These are phyloP conservation scores for Scalopus aquaticus DNA, from an alignment of 2,113 vertebrate genomes.

Conservation along the genomic window DNA sequence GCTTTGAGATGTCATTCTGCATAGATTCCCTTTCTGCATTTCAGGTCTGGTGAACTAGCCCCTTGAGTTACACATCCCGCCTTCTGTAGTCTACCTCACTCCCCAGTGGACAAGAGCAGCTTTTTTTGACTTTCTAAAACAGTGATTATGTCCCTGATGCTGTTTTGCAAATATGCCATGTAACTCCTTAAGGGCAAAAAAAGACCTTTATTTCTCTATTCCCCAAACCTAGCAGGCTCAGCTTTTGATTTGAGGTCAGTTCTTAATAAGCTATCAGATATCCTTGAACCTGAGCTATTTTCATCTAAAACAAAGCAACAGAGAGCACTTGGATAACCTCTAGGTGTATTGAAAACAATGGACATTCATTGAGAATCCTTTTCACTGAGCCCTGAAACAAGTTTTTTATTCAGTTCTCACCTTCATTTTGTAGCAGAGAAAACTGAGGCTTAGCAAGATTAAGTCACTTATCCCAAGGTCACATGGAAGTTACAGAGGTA, in stretches of 20 bases:
- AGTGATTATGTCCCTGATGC: background rate
- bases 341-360: background rate
- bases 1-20: too few species aligned
- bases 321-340: background rate
- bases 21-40: background rate
- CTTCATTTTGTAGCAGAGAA: too few species aligned
- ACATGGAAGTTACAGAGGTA: background rate
- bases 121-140: background rate
- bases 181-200: background rate
- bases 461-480: background rate
- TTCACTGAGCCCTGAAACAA: background rate
- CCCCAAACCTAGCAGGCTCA: background rate
- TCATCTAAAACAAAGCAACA: background rate
- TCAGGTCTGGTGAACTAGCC: too few species aligned
- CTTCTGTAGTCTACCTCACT: accelerated
- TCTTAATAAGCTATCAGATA: background rate
- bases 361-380: background rate
- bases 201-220: background rate
- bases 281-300: background rate
- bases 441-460: too few species aligned
- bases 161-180: background rate
- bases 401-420: background rate
- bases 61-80: background rate
- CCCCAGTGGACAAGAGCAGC: background rate
- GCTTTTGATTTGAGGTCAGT: background rate